Conservation (phyloP, 2,888 invertebrate genomes). For the Phortica magna region DNA sequence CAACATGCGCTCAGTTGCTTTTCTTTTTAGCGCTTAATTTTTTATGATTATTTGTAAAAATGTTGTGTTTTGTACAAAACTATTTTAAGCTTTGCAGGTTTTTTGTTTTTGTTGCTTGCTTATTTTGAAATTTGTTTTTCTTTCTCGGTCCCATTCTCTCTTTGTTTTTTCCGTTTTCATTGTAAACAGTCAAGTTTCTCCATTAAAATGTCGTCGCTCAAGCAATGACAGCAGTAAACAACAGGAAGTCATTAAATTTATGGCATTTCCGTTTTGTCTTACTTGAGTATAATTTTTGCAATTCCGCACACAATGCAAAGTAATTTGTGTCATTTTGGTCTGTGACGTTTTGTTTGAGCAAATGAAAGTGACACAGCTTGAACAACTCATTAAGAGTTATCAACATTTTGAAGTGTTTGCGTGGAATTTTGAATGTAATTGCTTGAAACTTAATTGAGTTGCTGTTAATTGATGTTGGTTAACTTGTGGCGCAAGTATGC, state of each 20-base stretch:
- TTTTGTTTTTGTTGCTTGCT: not conserved
- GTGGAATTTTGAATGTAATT: conserved; percentile 11
- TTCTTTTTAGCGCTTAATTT: not conserved
- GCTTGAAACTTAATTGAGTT: conserved; percentile 14
- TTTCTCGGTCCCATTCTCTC: not conserved
- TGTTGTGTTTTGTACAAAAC: conserved; percentile 5
- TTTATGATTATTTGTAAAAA: not conserved
- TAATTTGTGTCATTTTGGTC: not conserved
- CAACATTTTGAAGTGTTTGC: conserved; percentile 6
- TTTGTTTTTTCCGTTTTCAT: not conserved
- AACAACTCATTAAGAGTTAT: not conserved
- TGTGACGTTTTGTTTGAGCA: not conserved
- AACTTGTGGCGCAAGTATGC: not conserved
- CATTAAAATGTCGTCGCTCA: not conserved
- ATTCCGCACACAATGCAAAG: not conserved
- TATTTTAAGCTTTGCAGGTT: not conserved
- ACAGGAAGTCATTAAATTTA: conserved; percentile 50
- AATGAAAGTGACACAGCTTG: not conserved
- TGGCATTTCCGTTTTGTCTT: conserved; percentile 51
- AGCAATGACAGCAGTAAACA: conserved; percentile 14
- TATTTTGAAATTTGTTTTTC: not conserved
- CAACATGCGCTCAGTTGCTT: not conserved
- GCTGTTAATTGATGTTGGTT: not conserved
- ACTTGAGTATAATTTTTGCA: not conserved
- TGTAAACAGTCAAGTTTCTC: conserved; percentile 3